phyloP scores from a whole-genome alignment of 2,113 vertebrate species.

The Epinephelus lanceolatus region DNA sequence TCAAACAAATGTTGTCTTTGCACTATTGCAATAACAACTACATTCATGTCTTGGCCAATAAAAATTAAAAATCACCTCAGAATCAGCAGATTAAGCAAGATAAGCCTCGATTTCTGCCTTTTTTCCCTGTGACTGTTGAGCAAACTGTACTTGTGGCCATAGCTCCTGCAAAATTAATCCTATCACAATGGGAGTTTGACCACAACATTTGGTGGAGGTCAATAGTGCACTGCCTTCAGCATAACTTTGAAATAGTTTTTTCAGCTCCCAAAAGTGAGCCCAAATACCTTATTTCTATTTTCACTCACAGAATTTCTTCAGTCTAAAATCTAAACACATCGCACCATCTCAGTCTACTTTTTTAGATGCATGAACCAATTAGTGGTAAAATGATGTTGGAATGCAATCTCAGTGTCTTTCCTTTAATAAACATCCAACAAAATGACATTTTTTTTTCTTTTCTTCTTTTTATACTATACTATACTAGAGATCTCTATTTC shows the following conservation, averaged over 20 bases:
- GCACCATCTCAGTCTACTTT: background rate
- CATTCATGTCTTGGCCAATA: background rate
- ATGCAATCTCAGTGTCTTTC: background rate
- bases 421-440: too few relatives aligned
- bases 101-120: background rate
- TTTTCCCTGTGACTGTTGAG: background rate
- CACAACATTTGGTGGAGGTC: background rate
- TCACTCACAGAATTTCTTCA: background rate
- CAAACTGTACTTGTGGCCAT: too few relatives aligned
- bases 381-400: background rate
- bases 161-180: too few relatives aligned
- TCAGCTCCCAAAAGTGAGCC: too few relatives aligned
- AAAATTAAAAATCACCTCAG: background rate
- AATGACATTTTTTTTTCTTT: too few relatives aligned
- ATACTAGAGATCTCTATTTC: too few relatives aligned
- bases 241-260: background rate
- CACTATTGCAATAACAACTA: background rate
- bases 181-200: too few relatives aligned
- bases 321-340: background rate
- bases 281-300: background rate
- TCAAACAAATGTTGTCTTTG: too few relatives aligned
- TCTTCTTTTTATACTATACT: too few relatives aligned
- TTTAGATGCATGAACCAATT: background rate
- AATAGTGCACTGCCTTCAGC: background rate
- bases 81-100: background rate